Evolutionary conservation across 2,888 invertebrate genomes (phyloP).

Genomic region (Venusia cambrica): DNA sequence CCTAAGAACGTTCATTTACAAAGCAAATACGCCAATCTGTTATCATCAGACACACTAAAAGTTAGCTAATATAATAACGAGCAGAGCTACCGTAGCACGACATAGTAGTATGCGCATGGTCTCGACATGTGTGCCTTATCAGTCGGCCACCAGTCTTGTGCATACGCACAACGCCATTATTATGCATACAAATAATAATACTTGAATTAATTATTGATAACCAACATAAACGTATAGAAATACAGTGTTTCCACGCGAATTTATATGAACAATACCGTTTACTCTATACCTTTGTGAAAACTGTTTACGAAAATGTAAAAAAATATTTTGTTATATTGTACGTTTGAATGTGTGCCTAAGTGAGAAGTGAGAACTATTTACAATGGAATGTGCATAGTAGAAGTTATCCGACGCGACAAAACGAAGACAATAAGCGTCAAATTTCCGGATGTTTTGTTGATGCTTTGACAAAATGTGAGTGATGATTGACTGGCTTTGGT

Average conservation of each 20-base stretch:
- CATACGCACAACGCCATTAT: slow-evolving; percentile 24
- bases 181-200: slow-evolving; percentile 19
- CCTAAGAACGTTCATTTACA: slow-evolving; percentile 6
- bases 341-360: slow-evolving; percentile 1
- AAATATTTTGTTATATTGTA: neutral
- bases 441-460: slow-evolving; percentile 1
- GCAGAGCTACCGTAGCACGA: slow-evolving; percentile 33
- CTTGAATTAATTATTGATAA: no score
- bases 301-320: slow-evolving; percentile 2
- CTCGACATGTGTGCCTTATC: slow-evolving; percentile 60
- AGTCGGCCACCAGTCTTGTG: slow-evolving; percentile 53
- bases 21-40: slow-evolving; percentile 25
- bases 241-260: no score
- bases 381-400: slow-evolving; percentile 15
- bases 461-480: slow-evolving; percentile 17
- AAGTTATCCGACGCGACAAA: slow-evolving; percentile 18
- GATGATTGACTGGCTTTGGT: no score
- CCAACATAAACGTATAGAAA: no score
- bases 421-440: slow-evolving; percentile 16
- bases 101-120: slow-evolving; percentile 41
- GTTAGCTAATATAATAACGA: slow-evolving; percentile 27
- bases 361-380: slow-evolving; percentile 1
- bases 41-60: slow-evolving; percentile 25
- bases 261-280: no score
- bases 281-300: no score